phyloP scores from a whole-genome alignment of 2,797 vertebrate species.

The Cephalopachus bancanus region DNA sequence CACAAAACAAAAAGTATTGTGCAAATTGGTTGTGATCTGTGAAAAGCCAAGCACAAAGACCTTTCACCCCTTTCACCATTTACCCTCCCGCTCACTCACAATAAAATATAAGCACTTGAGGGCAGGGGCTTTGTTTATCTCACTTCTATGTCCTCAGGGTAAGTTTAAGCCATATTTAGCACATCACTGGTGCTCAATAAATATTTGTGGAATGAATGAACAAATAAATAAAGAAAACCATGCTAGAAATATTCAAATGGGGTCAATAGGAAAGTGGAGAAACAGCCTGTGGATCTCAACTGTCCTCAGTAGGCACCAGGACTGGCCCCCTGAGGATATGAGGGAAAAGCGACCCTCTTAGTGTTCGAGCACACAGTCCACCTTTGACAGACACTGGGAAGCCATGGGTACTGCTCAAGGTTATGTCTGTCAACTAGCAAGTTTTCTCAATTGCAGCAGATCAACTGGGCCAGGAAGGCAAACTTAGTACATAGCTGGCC shows the following conservation, averaged over 20 bases:
- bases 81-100: too few relatives aligned
- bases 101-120: not conserved
- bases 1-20: not conserved
- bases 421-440: slow-evolving; percentile 42
- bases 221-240: not conserved
- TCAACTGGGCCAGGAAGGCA: slow-evolving; percentile 8
- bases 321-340: not conserved
- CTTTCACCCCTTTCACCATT: not conserved
- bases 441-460: not conserved
- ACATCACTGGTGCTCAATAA: not conserved
- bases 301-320: fast-evolving
- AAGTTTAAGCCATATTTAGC: not conserved
- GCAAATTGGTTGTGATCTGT: not conserved
- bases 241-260: not conserved
- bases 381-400: slow-evolving; percentile 40
- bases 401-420: slow-evolving; percentile 41
- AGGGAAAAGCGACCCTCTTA: not conserved
- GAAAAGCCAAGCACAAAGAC: not conserved
- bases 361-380: not conserved
- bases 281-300: not conserved
- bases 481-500: slow-evolving; percentile 50
- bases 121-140: not conserved
- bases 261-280: not conserved
- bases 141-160: not conserved
- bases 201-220: not conserved